phyloP scores from a whole-genome alignment of 30 jellyfish, hydroid and myxozoan genomes.

The Chironex yamaguchii region DNA sequence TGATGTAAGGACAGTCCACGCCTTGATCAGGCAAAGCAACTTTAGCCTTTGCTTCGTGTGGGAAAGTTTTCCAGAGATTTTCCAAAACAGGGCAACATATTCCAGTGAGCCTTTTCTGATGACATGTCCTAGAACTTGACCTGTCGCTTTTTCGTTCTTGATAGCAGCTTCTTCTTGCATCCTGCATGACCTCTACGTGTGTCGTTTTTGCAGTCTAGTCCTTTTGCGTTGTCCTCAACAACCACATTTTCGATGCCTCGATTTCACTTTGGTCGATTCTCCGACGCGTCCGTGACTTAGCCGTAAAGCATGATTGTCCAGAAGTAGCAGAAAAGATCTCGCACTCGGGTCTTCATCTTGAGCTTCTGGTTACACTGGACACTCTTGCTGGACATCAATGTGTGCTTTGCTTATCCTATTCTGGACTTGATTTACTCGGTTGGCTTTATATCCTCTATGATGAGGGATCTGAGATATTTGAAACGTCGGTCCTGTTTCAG shows the following conservation, averaged over 20 bases:
- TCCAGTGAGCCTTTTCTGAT: not conserved
- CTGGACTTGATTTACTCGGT: not conserved
- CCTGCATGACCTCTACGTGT: not conserved
- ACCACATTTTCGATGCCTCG: not conserved
- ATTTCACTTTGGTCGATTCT: not conserved
- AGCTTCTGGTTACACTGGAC: not conserved
- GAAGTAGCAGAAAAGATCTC: not conserved
- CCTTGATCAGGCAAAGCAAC: not conserved
- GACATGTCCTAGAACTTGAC: slow-evolving; percentile 1
- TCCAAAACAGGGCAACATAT: not conserved
- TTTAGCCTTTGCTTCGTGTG: not conserved
- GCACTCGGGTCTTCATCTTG: not conserved
- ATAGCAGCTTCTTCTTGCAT: not conserved
- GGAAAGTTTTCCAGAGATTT: not conserved
- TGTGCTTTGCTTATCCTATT: not conserved
- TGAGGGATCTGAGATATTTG: not conserved
- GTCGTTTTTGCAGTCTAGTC: not conserved
- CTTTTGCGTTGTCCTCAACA: not conserved
- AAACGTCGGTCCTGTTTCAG: not conserved
- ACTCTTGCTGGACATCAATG: not conserved
- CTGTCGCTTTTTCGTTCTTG: not conserved
- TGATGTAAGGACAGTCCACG: not conserved
- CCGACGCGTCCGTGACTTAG: too few species aligned
- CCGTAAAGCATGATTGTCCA: not conserved
- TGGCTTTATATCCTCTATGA: not conserved